Evolutionary conservation across 2,888 invertebrate genomes (phyloP).

Genomic region (Drosophila nr. perissopoda): DNA sequence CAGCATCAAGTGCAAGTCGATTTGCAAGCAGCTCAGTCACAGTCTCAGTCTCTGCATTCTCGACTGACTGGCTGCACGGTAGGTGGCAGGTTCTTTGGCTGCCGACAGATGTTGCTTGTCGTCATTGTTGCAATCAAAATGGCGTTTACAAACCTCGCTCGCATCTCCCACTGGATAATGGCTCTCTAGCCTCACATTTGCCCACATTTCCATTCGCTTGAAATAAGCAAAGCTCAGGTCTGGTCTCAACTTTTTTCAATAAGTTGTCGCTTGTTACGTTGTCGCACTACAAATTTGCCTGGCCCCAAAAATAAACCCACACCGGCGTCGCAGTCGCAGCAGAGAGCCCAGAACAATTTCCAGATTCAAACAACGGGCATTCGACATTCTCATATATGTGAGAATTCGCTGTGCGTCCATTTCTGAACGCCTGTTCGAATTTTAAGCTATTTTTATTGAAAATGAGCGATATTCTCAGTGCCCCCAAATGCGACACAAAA

Average conservation of each 20-base stretch:
- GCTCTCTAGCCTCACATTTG: constrained; percentile 4
- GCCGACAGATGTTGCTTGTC: constrained; percentile 56
- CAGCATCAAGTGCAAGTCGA: constrained; percentile 76
- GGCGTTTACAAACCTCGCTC: constrained; percentile 49
- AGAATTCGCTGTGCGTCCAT: constrained; percentile 30
- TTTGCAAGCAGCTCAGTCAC: constrained; percentile 42
- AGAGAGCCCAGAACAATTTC: constrained; percentile 37
- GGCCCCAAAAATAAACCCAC: constrained; percentile 59
- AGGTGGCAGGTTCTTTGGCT: constrained; percentile 59
- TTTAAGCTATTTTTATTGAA: constrained; percentile 82
- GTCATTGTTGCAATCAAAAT: constrained; percentile 64
- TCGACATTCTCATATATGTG: constrained; percentile 27
- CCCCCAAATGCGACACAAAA: constrained; percentile 45
- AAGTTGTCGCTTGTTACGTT: constrained; percentile 42
- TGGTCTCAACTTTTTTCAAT: constrained; percentile 52
- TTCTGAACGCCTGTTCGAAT: constrained; percentile 75
- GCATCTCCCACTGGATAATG: not conserved
- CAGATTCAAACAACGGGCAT: constrained; percentile 23
- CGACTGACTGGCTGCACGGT: constrained; percentile 24
- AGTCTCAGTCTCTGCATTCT: constrained; percentile 23
- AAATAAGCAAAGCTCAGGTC: constrained; percentile 30
- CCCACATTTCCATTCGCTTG: not conserved
- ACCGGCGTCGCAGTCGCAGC: constrained; percentile 13
- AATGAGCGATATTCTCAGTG: constrained; percentile 73
- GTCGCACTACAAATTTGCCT: constrained; percentile 50